Evolutionary conservation across 2,797 vertebrate species (phyloP).

Genomic region (Petrocephalus schoutedeni): DNA sequence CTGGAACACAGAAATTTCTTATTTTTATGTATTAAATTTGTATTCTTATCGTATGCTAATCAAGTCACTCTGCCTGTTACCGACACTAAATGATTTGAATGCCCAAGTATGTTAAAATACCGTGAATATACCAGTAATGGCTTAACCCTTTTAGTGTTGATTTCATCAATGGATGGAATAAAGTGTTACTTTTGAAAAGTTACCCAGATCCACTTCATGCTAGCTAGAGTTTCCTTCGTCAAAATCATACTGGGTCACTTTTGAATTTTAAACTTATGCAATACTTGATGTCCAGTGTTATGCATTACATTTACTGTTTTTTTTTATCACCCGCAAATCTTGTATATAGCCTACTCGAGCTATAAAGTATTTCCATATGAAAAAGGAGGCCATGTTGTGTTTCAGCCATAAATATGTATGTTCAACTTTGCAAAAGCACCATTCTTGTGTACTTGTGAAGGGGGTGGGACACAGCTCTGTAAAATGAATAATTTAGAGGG

Average conservation of each 20-base stretch:
- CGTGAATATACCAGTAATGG: conserved; percentile 21
- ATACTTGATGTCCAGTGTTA: background rate
- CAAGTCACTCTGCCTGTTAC: background rate
- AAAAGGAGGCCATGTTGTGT: conserved; percentile 30
- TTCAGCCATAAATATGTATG: background rate
- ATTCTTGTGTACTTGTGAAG: conserved; percentile 68
- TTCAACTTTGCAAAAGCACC: conserved; percentile 41
- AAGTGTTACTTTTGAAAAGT: background rate
- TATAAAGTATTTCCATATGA: background rate
- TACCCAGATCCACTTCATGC: background rate
- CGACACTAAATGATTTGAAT: conserved; percentile 24
- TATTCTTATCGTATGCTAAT: background rate
- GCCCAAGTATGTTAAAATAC: conserved; percentile 32
- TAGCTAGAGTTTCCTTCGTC: background rate
- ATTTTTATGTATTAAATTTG: background rate
- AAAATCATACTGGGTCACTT: background rate
- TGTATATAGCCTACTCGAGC: conserved; percentile 18
- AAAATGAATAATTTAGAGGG: conserved; percentile 52
- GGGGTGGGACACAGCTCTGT: background rate
- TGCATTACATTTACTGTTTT: conserved; percentile 17
- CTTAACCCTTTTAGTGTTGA: background rate
- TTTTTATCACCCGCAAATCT: conserved; percentile 32
- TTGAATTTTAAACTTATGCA: background rate
- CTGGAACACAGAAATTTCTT: background rate
- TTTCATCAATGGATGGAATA: background rate